Percentiles rank a stretch among this genome's conserved stretches.
Evolutionary conservation across 2,888 invertebrate genomes (phyloP).

Genomic region (Chelonus formosanus): DNA sequence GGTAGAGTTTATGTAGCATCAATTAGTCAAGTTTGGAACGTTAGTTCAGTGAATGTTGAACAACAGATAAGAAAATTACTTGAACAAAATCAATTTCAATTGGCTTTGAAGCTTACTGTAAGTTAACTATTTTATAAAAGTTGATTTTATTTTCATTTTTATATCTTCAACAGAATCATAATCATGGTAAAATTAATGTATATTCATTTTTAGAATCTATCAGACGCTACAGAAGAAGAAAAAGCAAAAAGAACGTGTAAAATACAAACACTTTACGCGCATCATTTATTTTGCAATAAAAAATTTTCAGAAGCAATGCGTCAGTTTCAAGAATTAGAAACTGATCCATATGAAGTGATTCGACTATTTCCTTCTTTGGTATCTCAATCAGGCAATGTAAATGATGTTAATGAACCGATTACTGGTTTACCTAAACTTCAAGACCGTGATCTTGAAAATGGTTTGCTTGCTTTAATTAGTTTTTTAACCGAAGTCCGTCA

Average conservation of each 20-base stretch:
- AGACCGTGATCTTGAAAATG: constrained; percentile 87
- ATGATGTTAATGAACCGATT: constrained; percentile 60
- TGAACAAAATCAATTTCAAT: constrained; percentile 90
- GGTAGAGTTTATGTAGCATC: constrained; percentile 90
- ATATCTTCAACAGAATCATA: not conserved
- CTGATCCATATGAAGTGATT: constrained; percentile 95
- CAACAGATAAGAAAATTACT: constrained; percentile 86
- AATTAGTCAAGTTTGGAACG: constrained; percentile 86
- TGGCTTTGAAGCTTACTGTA: constrained; percentile 91
- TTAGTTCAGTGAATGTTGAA: constrained; percentile 81
- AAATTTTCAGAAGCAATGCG: constrained; percentile 91
- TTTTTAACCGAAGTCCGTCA: constrained; percentile 83
- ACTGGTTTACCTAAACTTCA: constrained; percentile 72
- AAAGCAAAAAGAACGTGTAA: constrained; percentile 83
- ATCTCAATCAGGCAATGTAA: constrained; percentile 67
- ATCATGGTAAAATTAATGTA: no score
- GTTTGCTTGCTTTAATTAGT: constrained; percentile 86
- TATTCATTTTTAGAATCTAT: constrained; percentile 74
- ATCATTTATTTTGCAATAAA: constrained; percentile 89
- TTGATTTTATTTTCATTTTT: constrained; percentile 4
- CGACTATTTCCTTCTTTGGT: constrained; percentile 91
- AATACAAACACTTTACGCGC: constrained; percentile 90
- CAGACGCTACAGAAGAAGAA: constrained; percentile 82
- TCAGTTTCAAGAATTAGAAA: constrained; percentile 87
- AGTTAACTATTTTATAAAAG: constrained; percentile 54